These are phyloP conservation scores for Acanthosepion esculentum DNA, from an alignment of 2,888 invertebrate species.

Conservation along the genomic window DNA sequence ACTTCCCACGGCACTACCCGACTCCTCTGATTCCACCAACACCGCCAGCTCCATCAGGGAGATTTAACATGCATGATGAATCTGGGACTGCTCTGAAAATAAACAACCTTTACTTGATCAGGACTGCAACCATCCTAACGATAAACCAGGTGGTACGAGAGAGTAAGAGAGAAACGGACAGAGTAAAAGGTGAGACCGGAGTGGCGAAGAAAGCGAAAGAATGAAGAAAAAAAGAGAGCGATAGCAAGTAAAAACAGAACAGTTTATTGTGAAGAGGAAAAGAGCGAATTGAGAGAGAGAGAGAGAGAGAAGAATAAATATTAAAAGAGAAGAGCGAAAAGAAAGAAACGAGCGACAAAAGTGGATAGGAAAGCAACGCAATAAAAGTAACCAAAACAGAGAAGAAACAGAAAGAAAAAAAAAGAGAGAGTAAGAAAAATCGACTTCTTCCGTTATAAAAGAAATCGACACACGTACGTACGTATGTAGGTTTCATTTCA, in stretches of 20 bases:
- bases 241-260: not conserved
- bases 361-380: not conserved
- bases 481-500: not conserved
- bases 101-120: slow-evolving; percentile 47
- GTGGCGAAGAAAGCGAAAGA: not conserved
- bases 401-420: not conserved
- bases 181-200: not conserved
- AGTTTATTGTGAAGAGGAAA: not conserved
- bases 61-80: slow-evolving; percentile 47
- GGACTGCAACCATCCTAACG: slow-evolving; percentile 40
- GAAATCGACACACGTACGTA: not conserved
- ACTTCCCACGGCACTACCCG: not conserved
- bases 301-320: not conserved
- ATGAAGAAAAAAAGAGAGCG: not conserved
- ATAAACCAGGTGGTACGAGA: slow-evolving; percentile 45
- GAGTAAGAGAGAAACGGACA: not conserved
- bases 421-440: not conserved
- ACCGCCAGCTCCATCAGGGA: not conserved
- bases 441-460: not conserved
- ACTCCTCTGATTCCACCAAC: not conserved
- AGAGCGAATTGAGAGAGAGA: not conserved
- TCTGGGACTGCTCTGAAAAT: slow-evolving; percentile 44
- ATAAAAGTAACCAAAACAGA: not conserved
- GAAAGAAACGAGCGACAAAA: slow-evolving; percentile 25
- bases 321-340: not conserved